A percentile compares a stretch with the other conserved stretches of the same genome.
These are phyloP conservation scores for Brachycybe producta DNA, from an alignment of 2,888 invertebrate species.

Conservation along the genomic window DNA sequence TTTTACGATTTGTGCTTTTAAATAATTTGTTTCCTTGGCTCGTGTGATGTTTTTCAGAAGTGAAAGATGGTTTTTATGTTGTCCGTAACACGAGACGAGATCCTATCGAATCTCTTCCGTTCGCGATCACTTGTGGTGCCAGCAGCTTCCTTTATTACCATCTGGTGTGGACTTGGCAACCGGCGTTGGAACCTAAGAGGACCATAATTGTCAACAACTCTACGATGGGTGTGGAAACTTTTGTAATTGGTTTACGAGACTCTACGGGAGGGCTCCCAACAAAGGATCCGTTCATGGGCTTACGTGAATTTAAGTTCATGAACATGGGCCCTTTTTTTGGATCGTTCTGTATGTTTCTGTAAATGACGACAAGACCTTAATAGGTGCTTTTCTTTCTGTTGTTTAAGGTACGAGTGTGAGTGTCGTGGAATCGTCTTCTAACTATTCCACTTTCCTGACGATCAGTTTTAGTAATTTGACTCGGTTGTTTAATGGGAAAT, in stretches of 20 bases:
- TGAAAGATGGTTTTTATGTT: conserved; percentile 13
- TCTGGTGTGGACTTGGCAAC: conserved; percentile 12
- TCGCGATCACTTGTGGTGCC: conserved; percentile 10
- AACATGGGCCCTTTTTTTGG: too few relatives aligned
- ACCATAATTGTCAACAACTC: neutral
- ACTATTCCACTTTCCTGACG: too few relatives aligned
- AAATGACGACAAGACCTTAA: too few relatives aligned
- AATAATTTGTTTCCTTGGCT: neutral
- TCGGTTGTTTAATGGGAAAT: neutral
- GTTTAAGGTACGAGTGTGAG: too few relatives aligned
- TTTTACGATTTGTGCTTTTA: neutral
- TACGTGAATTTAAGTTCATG: too few relatives aligned
- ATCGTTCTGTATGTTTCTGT: too few relatives aligned
- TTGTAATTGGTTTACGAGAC: neutral
- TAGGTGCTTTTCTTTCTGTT: too few relatives aligned
- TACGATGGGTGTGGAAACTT: neutral
- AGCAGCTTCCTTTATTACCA: conserved; percentile 14
- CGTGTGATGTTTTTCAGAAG: conserved; percentile 8
- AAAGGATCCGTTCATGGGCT: too few relatives aligned
- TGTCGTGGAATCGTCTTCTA: too few relatives aligned
- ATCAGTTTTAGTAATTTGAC: neutral
- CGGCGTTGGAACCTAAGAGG: neutral
- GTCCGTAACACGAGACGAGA: neutral
- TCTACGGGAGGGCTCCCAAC: neutral
- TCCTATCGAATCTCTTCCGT: conserved; percentile 12